Base-by-base conservation (phyloP, 2,797 vertebrate species). In the Bryconaethiops microstoma region DNA sequence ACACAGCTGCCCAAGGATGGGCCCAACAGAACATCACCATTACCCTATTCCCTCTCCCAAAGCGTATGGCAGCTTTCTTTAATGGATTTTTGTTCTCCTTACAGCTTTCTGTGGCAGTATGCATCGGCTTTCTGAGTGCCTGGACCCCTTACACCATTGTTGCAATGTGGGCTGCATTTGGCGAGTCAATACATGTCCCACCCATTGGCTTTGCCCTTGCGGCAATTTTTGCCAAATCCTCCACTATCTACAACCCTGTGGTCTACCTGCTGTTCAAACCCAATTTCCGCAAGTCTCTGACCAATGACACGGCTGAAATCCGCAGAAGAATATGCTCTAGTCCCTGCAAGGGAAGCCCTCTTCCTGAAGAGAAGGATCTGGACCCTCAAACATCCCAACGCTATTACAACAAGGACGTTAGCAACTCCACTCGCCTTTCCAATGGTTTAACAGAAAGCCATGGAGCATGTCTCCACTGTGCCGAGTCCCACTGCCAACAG, bases 231-330 rank as follows among this genome's bases (percentile, higher is more conserved):
- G 95, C 96, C 87, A 97, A 97, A 86, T 95, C 96, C 72, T 97
- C 96, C 0, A 96, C 95, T 0, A 91, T 95, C 87, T 96, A 96
- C 93, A 97, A 96, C 87, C 96, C 95, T 0, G 64, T 96, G 83
- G 92, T 96, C 70, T 95, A 95, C 88, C 92, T 97, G 86, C 89
- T 97, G 29, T 92, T 95, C 76, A 96, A 97, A 84, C 96, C 91
- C 71, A 97, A 92, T 88, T 97, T 96, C 77, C 95, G 96, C 0
- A 92, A 90, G 87, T 94, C 93, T 78, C 90, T 97, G 55, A 92
- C 71, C 90, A 89, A 85, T 83, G 92, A 94, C 92, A 94, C 88
- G 0, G 81, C 78, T 78, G 50, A 25, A 48, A 57, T 94, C 8
- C 88, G 92, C 14, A 91, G 83, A 84, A 93, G 88, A 80, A 84